Evolutionary conservation across 2,113 vertebrate genomes (phyloP), one percentile per base, ranked within the genome.

Genomic region (Gavialis gangeticus): DNA sequence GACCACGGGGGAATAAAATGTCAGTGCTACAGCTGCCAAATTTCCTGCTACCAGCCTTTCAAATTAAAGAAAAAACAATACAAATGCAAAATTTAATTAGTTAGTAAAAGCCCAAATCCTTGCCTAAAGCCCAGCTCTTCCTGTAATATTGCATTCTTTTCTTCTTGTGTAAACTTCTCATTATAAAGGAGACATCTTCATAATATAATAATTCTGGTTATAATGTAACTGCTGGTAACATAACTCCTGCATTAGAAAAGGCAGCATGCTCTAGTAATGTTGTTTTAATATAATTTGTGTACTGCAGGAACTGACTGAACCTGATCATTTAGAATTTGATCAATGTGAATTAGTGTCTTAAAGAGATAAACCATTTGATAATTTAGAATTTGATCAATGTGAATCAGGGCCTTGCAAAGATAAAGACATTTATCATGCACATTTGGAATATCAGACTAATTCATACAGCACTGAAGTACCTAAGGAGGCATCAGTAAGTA

Each of bases 181-280:
- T 99, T 99, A 99, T 28, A 85, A 90, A 96, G 94, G 95, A 97
- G 97, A 96, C 97, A 97, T 98, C 95, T 97, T 97, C 97, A 95
- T 98, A 99, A 99, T 98, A 98, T 97, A 98, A 98, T 99, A 98
- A 98, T 96, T 98, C 94, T 93, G 91, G 97, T 97, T 98, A 93
- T 98, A 99, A 98, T 98, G 99, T 95, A 99, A 98, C 97, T 96
- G 94, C 25, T 96, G 97, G 96, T 98, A 99, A 99, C 98, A 96
- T 98, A 98, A 99, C 97, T 97, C 98, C 97, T 75, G 87, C 96
- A 98, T 98, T 98, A 98, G 98, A 97, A 97, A 90, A 97, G 94
- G 98, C 97, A 98, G 98, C 98, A 96, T 98, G 98, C 97, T 91
- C 97, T 91, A 96, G 98, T 99, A 99, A 99, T 99, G 98, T 96